Evolutionary conservation across 1,140 invertebrate genomes (phyloP).

Genomic region (Dinothrombium tinctorium): DNA sequence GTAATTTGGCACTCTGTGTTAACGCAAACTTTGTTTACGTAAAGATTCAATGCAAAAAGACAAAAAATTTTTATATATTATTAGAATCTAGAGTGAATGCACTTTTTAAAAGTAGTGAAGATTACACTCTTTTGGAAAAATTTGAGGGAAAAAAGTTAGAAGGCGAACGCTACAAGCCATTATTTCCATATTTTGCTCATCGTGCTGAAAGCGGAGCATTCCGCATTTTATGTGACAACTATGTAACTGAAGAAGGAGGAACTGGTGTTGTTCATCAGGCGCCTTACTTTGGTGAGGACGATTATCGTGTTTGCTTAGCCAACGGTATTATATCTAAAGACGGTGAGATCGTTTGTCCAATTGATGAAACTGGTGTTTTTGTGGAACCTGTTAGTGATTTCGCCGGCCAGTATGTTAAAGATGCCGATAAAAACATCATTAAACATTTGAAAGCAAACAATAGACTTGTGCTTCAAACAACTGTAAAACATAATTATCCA

Average conservation of each 20-base stretch:
- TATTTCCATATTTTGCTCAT: slow-evolving; percentile 65
- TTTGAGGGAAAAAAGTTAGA: slow-evolving; percentile 57
- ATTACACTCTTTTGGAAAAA: slow-evolving; percentile 46
- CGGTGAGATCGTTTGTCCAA: slow-evolving; percentile 69
- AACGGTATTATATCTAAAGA: slow-evolving; percentile 58
- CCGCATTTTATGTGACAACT: slow-evolving; percentile 58
- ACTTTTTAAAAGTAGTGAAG: slow-evolving; percentile 51
- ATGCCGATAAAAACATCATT: slow-evolving; percentile 61
- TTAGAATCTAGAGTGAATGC: slow-evolving; percentile 59
- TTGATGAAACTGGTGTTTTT: slow-evolving; percentile 76
- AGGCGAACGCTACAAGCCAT: slow-evolving; percentile 60
- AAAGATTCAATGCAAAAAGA: slow-evolving; percentile 34
- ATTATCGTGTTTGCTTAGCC: slow-evolving; percentile 61
- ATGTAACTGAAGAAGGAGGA: slow-evolving; percentile 88
- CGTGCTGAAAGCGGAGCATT: slow-evolving; percentile 43
- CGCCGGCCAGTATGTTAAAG: slow-evolving; percentile 72
- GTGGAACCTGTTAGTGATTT: slow-evolving; percentile 65
- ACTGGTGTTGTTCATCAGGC: slow-evolving; percentile 98
- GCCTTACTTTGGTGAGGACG: slow-evolving; percentile 96
- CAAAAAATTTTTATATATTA: slow-evolving; percentile 50
- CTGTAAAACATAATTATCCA: slow-evolving; percentile 85
- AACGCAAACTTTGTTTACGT: slow-evolving; percentile 72
- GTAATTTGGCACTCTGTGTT: slow-evolving; percentile 82
- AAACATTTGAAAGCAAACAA: slow-evolving; percentile 50
- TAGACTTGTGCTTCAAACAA: slow-evolving; percentile 44